Percentiles rank a stretch among this genome's conserved stretches.
These are phyloP conservation scores for Mugil cephalus DNA, from an alignment of 2,113 vertebrate species.

Conservation along the genomic window DNA sequence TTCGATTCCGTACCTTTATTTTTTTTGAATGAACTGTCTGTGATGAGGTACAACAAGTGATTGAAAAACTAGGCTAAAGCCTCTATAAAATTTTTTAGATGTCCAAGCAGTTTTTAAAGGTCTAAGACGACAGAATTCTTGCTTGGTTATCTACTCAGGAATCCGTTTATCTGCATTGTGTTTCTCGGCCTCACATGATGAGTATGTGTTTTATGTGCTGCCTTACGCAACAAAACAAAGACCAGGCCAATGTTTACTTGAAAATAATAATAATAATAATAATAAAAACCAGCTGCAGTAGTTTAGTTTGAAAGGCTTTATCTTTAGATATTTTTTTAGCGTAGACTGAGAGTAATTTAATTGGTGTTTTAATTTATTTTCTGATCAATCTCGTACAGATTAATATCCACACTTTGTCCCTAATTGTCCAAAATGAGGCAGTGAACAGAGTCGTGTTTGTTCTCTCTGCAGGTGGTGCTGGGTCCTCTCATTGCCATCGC, in stretches of 20 bases:
- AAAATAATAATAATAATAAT: too few species aligned
- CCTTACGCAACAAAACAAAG: constrained; percentile 11
- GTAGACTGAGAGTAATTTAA: neutral
- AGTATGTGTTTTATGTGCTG: neutral
- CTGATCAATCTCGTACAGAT: too few species aligned
- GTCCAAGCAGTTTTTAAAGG: constrained; percentile 17
- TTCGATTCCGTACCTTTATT: too few species aligned
- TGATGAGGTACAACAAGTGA: neutral
- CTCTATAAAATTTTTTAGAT: constrained; percentile 11
- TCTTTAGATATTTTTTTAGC: neutral
- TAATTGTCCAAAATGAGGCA: too few species aligned
- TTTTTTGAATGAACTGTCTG: constrained; percentile 18
- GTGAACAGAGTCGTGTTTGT: neutral
- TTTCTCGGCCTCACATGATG: constrained; percentile 4
- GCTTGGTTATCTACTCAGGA: neutral
- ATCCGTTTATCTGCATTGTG: neutral
- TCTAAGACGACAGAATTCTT: neutral
- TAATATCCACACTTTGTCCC: too few species aligned
- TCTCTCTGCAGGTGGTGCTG: constrained; percentile 88
- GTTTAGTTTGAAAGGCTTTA: neutral
- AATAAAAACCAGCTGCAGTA: too few species aligned
- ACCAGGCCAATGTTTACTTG: neutral
- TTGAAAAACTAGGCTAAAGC: neutral
- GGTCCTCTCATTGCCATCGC: constrained; percentile 98
- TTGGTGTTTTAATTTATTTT: neutral